Percentiles rank a stretch among this genome's conserved stretches.
These are phyloP conservation scores for Cryptosula pallasiana DNA, from an alignment of 2,888 invertebrate species.

Conservation along the genomic window DNA sequence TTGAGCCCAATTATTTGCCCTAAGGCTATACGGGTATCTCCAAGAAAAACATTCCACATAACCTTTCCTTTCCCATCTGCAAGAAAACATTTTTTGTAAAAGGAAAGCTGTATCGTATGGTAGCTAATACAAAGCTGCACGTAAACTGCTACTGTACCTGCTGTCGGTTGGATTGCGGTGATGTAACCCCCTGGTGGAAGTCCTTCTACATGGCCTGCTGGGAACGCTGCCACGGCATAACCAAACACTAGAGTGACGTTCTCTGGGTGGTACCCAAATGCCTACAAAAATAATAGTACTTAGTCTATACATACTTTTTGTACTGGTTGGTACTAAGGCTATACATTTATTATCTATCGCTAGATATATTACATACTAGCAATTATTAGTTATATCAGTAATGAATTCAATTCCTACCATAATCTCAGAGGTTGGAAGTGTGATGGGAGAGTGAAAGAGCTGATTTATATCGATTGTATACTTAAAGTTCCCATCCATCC, in stretches of 20 bases:
- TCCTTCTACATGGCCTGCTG: background rate
- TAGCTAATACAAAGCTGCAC: no score
- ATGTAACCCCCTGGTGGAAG: background rate
- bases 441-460: background rate
- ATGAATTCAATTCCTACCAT: no score
- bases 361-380: no score
- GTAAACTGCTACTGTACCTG: background rate
- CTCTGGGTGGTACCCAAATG: background rate
- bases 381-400: no score
- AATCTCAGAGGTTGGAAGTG: background rate
- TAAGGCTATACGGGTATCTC: background rate
- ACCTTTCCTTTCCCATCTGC: background rate
- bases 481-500: background rate
- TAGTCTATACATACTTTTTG: no score
- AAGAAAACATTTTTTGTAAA: no score
- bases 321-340: no score
- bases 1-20: background rate
- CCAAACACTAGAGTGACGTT: background rate
- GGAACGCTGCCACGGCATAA: background rate
- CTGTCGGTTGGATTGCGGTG: background rate
- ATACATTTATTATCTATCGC: no score
- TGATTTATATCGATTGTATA: background rate
- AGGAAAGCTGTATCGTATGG: no score
- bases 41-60: background rate
- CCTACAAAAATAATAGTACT: no score